Evolutionary conservation across 1,140 invertebrate genomes (phyloP).

Genomic region (Drosophila virilis): DNA sequence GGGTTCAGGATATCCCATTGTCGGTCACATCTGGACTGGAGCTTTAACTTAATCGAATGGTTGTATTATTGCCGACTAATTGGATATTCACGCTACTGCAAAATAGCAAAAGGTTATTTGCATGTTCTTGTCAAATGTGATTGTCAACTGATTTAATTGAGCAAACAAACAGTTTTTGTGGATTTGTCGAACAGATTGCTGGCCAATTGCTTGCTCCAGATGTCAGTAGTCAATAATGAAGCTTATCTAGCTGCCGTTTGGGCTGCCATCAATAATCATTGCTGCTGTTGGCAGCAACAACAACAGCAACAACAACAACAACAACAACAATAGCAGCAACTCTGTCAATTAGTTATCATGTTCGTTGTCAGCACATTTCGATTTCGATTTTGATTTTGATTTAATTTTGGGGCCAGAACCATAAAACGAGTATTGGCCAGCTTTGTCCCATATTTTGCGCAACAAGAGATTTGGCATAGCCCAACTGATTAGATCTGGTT

Average conservation of each 20-base stretch:
- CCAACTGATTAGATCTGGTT: constrained; percentile 34
- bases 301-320: too few relatives aligned
- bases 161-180: constrained; percentile 49
- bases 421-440: constrained; percentile 29
- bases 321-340: constrained; percentile 37
- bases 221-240: constrained; percentile 35
- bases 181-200: constrained; percentile 51
- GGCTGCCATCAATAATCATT: constrained; percentile 30
- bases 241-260: constrained; percentile 51
- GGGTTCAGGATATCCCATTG: too few relatives aligned
- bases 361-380: constrained; percentile 71
- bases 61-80: neutral
- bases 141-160: constrained; percentile 30
- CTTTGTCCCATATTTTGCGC: constrained; percentile 3
- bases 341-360: constrained; percentile 81
- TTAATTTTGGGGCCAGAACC: constrained; percentile 62
- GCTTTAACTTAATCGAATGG: neutral
- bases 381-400: constrained; percentile 75
- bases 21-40: too few relatives aligned
- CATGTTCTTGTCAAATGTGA: constrained; percentile 1
- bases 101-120: constrained; percentile 2
- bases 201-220: constrained; percentile 44
- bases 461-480: neutral
- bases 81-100: neutral
- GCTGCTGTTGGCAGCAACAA: neutral